Percentiles rank a stretch among this genome's conserved stretches.
Evolutionary conservation across 1,140 invertebrate genomes (phyloP).

Genomic region (Tenebrio molitor): DNA sequence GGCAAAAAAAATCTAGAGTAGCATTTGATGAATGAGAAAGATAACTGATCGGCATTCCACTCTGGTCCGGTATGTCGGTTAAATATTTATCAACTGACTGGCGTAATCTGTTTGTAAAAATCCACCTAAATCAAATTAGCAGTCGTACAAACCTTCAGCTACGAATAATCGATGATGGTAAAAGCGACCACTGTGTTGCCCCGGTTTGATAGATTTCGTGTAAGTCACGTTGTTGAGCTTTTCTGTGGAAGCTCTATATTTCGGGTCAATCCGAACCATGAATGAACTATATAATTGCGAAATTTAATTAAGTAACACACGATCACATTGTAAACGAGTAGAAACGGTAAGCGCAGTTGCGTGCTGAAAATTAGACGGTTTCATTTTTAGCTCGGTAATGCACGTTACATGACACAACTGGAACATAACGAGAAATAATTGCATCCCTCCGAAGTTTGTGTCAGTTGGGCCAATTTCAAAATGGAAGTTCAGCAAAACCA

Average conservation of each 20-base stretch:
- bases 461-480: conserved; percentile 9
- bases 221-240: too few species aligned
- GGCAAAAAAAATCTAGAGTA: too few species aligned
- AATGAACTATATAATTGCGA: conserved; percentile 21
- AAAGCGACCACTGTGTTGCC: too few species aligned
- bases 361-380: background rate
- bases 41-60: too few species aligned
- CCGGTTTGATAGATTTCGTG: too few species aligned
- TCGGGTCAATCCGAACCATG: background rate
- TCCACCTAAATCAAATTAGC: too few species aligned
- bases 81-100: too few species aligned
- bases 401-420: background rate
- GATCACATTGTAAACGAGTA: background rate
- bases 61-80: too few species aligned
- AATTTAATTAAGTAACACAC: conserved; percentile 22
- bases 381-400: conserved; percentile 2
- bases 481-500: background rate
- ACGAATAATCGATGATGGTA: too few species aligned
- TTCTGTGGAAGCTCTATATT: background rate
- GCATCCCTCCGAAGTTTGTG: background rate
- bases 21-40: too few species aligned
- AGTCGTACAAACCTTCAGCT: too few species aligned
- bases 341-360: background rate
- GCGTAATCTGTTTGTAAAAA: too few species aligned
- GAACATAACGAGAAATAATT: conserved; percentile 21